These are phyloP conservation scores for Ptiloglossa arizonensis DNA, from an alignment of 1,140 invertebrate genomes.

Conservation along the genomic window DNA sequence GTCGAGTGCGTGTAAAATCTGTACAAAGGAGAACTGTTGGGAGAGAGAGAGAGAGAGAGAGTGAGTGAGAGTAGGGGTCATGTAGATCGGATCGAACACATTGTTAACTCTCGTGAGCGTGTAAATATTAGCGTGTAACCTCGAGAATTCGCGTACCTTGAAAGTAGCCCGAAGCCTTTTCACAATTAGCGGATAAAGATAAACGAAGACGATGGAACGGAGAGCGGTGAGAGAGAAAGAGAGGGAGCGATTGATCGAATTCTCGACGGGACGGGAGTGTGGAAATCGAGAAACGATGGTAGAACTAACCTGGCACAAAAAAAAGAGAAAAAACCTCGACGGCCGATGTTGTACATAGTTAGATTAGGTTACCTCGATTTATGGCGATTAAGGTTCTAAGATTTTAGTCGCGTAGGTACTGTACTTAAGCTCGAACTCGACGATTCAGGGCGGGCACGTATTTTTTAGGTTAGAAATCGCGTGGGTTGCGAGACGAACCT, in stretches of 20 bases:
- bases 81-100: neutral
- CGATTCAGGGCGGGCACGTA: slow-evolving; percentile 15
- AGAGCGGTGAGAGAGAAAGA: neutral
- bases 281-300: neutral
- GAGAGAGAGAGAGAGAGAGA: neutral
- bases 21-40: slow-evolving; percentile 11
- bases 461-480: slow-evolving; percentile 21
- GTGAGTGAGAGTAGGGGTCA: neutral
- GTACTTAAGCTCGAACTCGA: slow-evolving; percentile 18
- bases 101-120: slow-evolving; percentile 34
- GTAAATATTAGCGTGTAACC: slow-evolving; percentile 64
- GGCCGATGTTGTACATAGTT: slow-evolving; percentile 53
- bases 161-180: slow-evolving; percentile 72
- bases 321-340: neutral
- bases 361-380: slow-evolving; percentile 34
- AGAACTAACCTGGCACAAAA: slow-evolving; percentile 9
- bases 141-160: slow-evolving; percentile 73
- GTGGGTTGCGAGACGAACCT: neutral
- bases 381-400: slow-evolving; percentile 38
- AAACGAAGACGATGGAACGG: neutral
- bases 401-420: slow-evolving; percentile 32
- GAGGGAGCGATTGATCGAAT: slow-evolving; percentile 9
- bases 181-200: slow-evolving; percentile 45
- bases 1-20: slow-evolving; percentile 42
- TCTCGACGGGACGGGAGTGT: too few species aligned